Base-by-base conservation (phyloP, 2,113 vertebrate genomes). In the Scortum barcoo region DNA sequence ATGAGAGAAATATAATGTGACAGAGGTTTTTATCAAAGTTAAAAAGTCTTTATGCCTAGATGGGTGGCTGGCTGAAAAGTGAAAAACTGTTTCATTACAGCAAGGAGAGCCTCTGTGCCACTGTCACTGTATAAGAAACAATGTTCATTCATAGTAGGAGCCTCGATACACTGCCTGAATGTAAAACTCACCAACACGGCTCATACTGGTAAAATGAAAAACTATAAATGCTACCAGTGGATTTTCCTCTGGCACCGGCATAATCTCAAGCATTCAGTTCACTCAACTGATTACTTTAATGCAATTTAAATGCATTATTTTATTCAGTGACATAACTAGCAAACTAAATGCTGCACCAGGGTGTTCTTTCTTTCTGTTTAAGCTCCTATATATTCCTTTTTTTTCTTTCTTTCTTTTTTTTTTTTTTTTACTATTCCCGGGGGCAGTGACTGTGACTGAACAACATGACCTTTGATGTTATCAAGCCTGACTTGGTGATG, bases 381-480 rank as follows among this genome's bases (percentile, higher is more conserved):
- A 2, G 2, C 6, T 36, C 6, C 33, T 10, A 17, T 74, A 3
- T 61, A 40, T 28, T 4, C 1, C 2, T 12, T n/a, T n/a, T n/a
- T n/a, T n/a, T n/a, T n/a, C n/a, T n/a, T n/a, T n/a, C n/a, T n/a
- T n/a, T n/a, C n/a, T n/a, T n/a, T n/a, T n/a, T n/a, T n/a, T n/a
- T 38, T 26, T 33, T 24, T 30, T 79, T 14, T n/a, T 7, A 7
- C 19, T 62, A 7, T 61, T 63, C 63, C 68, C 53, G 2, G 24
- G 46, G 81, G 42, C 50, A 56, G 62, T 80, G 81, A 78, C 80
- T 82, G 20, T 67, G 68, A 87, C 61, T 84, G 53, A 88, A 83
- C 51, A 88, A 83, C 51, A 74, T 86, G 72, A 72, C 87, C 62
- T 87, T 56, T 84, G 77, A 89, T 89, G 77, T 73, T 81, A 78